Evolutionary conservation across 2,113 vertebrate genomes (phyloP).

Genomic region (Herpetotheres cachinnans): DNA sequence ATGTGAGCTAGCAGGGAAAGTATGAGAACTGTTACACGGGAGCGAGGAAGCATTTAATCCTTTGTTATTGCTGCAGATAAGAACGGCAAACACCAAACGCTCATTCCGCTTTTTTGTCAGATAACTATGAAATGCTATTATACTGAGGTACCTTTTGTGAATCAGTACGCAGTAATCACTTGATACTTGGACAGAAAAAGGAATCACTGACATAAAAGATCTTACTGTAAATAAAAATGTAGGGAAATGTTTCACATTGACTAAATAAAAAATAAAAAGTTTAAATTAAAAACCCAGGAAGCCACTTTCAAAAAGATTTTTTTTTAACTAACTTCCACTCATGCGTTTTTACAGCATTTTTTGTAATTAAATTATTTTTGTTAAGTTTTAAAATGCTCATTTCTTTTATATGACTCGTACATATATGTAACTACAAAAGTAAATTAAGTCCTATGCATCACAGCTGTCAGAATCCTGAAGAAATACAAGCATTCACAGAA

Average conservation of each 20-base stretch:
- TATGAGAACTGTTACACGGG: not conserved
- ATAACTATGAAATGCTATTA: not conserved
- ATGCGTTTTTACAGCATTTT: not conserved
- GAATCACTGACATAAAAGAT: not conserved
- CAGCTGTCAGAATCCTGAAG: not conserved
- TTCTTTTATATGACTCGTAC: not conserved
- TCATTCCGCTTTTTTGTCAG: not conserved
- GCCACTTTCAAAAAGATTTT: not conserved
- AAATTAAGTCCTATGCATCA: not conserved
- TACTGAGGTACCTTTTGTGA: not conserved
- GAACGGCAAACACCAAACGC: not conserved
- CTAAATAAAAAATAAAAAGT: not conserved
- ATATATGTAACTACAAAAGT: not conserved
- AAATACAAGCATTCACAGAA: not conserved
- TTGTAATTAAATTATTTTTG: not conserved
- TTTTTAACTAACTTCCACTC: not conserved
- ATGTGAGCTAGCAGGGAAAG: not conserved
- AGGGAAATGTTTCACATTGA: not conserved
- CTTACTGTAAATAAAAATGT: not conserved
- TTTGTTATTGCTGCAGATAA: constrained; percentile 22
- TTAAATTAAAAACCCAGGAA: not conserved
- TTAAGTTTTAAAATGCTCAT: not conserved
- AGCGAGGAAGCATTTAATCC: not conserved
- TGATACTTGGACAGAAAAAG: not conserved
- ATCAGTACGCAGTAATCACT: not conserved